These are phyloP conservation scores for Chiridota heheva DNA, from an alignment of 35 echinoderm and acorn worm species.

Conservation along the genomic window DNA sequence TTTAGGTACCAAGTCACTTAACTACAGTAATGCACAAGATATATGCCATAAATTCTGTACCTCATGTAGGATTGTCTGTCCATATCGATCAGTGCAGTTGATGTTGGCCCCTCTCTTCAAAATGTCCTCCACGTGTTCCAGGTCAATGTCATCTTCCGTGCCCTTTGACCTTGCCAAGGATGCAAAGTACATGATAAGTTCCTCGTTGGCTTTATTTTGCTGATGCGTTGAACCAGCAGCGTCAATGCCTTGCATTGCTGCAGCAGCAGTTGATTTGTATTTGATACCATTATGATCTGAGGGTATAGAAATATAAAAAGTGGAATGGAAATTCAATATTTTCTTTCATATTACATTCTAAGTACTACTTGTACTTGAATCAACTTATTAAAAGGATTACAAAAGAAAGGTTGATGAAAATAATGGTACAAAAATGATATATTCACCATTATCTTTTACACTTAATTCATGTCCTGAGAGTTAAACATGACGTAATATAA, in stretches of 20 bases:
- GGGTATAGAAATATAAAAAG: not conserved
- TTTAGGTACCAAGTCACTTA: too few species aligned
- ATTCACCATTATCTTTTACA: not conserved
- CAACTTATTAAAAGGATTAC: too few species aligned
- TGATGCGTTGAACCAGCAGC: not conserved
- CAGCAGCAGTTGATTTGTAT: conserved; percentile 4
- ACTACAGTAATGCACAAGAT: too few species aligned
- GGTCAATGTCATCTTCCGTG: conserved; percentile 46
- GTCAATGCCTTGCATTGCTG: conserved; percentile 29
- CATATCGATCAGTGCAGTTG: conserved; percentile 77
- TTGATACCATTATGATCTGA: not conserved
- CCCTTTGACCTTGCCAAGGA: conserved; percentile 51
- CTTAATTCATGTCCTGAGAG: too few species aligned
- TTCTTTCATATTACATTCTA: too few species aligned
- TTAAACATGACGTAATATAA: too few species aligned
- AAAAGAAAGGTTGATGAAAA: too few species aligned
- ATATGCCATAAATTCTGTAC: too few species aligned
- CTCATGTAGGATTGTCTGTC: conserved; percentile 93
- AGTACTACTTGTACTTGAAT: too few species aligned
- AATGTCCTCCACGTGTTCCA: conserved; percentile 76
- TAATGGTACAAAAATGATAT: not conserved
- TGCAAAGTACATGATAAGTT: conserved; percentile 87
- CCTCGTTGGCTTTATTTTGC: conserved; percentile 40
- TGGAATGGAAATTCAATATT: too few species aligned
- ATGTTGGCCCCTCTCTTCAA: conserved; percentile 62